phyloP scores from a whole-genome alignment of 2,888 invertebrate genomes.

The Eupithecia vulgata region DNA sequence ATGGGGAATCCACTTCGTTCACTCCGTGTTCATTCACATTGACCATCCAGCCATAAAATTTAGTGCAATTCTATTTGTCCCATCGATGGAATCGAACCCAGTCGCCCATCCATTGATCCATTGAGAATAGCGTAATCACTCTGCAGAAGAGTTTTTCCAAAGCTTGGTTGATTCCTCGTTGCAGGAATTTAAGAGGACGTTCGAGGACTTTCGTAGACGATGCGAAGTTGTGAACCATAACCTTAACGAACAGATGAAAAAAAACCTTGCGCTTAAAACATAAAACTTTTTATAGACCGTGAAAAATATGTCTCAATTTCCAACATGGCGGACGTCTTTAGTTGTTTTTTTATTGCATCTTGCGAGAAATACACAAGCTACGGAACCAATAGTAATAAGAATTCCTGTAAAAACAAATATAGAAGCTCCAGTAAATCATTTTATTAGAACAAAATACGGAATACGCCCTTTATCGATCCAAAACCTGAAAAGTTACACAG shows the following conservation, averaged over 20 bases:
- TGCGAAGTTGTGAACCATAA: background rate
- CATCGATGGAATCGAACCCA: too few relatives aligned
- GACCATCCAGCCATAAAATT: too few relatives aligned
- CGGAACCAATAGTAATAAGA: slow-evolving; percentile 36
- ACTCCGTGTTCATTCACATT: too few relatives aligned
- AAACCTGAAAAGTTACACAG: slow-evolving; percentile 49
- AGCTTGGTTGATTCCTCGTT: too few relatives aligned
- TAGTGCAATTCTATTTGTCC: too few relatives aligned
- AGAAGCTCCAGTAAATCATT: slow-evolving; percentile 46
- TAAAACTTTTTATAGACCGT: slow-evolving; percentile 3
- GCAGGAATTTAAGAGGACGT: too few relatives aligned
- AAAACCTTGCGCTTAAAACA: background rate
- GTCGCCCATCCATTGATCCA: too few relatives aligned
- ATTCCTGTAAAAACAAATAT: slow-evolving; percentile 40
- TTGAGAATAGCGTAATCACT: too few relatives aligned
- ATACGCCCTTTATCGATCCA: slow-evolving; percentile 47
- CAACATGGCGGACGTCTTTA: slow-evolving; percentile 36
- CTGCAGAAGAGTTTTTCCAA: too few relatives aligned
- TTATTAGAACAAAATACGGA: slow-evolving; percentile 47
- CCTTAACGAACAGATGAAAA: background rate
- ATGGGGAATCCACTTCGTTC: too few relatives aligned
- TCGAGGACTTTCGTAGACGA: background rate
- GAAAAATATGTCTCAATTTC: background rate
- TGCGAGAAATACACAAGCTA: slow-evolving; percentile 17
- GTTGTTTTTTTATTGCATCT: slow-evolving; percentile 24